phyloP scores from a whole-genome alignment of 2,888 invertebrate genomes.

The Athripsodes cinereus region DNA sequence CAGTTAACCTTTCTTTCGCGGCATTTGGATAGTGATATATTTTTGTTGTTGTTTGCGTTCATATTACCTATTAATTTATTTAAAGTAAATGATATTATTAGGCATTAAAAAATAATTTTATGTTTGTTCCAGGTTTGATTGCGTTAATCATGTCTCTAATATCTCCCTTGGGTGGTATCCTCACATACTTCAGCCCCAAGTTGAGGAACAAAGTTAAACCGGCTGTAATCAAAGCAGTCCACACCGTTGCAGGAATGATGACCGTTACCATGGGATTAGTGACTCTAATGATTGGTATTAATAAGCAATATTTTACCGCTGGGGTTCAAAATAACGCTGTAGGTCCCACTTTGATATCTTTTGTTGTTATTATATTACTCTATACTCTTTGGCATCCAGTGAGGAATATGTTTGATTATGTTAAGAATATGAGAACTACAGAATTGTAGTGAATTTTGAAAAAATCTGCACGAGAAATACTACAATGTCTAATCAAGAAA shows the following conservation, averaged over 20 bases:
- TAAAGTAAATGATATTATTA: no score
- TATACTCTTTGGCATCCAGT: slow-evolving; percentile 11
- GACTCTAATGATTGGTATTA: slow-evolving; percentile 41
- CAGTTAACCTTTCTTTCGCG: no score
- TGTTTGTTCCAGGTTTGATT: slow-evolving; percentile 39
- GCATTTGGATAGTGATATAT: no score
- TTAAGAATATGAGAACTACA: slow-evolving; percentile 18
- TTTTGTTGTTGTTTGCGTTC: no score
- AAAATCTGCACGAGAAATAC: neutral
- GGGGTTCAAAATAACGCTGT: neutral
- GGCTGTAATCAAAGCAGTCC: slow-evolving; percentile 46
- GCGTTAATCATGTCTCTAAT: slow-evolving; percentile 45
- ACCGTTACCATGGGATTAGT: slow-evolving; percentile 49
- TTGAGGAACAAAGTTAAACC: slow-evolving; percentile 45
- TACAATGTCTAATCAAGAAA: no score
- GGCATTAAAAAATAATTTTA: no score
- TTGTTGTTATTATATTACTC: slow-evolving; percentile 10
- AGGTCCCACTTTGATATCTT: slow-evolving; percentile 5
- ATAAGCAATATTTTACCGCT: slow-evolving; percentile 31
- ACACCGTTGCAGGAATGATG: slow-evolving; percentile 47
- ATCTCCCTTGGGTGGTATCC: slow-evolving; percentile 44
- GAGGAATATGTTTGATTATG: slow-evolving; percentile 9
- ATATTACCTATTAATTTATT: no score
- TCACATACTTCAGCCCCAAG: slow-evolving; percentile 48
- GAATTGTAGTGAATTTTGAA: neutral